Base-by-base conservation (phyloP, 2,797 vertebrate species). In the Avahi laniger region DNA sequence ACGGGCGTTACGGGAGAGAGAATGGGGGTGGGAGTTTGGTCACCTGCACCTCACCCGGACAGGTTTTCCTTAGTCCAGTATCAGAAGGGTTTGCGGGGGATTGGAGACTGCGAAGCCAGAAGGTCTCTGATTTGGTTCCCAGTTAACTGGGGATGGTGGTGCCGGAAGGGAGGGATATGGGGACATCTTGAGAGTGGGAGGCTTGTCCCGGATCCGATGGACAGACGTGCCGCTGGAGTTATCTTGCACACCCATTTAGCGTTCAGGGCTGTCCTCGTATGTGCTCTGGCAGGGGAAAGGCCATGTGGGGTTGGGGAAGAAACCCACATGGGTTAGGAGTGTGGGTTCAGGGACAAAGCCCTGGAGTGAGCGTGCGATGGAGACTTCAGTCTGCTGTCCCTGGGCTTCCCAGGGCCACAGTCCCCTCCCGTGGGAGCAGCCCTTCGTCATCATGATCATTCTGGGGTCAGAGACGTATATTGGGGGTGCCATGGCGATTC, bases 241-340 rank as follows among this genome's bases (percentile, higher is more conserved):
- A 48, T 33, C 76, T 72, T 0, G 0, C 28, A 5, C 2, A 6
- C 28, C 13, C 28, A 1, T 33, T 50, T 33, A 41, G 1, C 28
- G 11, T 13, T 20, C 7, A 0, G 33, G 7, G 43, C 41, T 81
- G 41, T 22, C 9, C 0, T 28, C 24, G 7, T 17, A 0, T 26
- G 0, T 2, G 18, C 24, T 38, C 24, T 76, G 43, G 48, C 28
- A 0, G 22, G 48, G 38, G 20, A 48, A 26, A 28, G 20, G 28
- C 1, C 0, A 7, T 2, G 52, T 20, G 26, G 38, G 17, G 43
- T 24, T 54, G 48, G 48, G 46, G 46, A 33, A n/a, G 50, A n/a
- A 28, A 75, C 41, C 41, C 41, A 41, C 41, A 41, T 41, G 41
- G 41, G 41, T 41, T 33, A 0, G 4, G 8, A 20, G 43, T 14